These are phyloP conservation scores for Cyaniris semiargus DNA, from an alignment of 2,888 invertebrate genomes.

Conservation along the genomic window DNA sequence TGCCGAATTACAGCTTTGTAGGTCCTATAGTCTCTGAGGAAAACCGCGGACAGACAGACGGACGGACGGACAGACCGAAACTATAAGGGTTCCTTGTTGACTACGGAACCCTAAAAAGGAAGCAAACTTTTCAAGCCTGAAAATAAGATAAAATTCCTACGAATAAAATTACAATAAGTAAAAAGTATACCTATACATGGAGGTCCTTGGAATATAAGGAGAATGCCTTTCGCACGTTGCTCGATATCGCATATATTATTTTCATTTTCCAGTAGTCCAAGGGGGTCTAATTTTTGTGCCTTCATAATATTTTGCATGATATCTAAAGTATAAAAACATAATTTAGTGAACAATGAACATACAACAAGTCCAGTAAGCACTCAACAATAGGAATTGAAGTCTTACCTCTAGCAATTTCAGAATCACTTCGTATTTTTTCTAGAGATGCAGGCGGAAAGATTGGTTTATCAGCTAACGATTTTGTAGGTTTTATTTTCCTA, in stretches of 20 bases:
- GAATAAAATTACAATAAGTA: not conserved
- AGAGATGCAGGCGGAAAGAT: not conserved
- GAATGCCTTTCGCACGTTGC: slow-evolving; percentile 56
- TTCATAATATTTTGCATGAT: slow-evolving; percentile 59
- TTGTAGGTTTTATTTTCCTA: slow-evolving; percentile 14
- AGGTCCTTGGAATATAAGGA: slow-evolving; percentile 67
- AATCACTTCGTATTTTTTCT: not conserved
- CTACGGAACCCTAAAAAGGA: no score
- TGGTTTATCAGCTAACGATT: not conserved
- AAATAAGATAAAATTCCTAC: not conserved
- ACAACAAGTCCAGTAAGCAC: not conserved
- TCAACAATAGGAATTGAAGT: not conserved
- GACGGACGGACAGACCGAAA: no score
- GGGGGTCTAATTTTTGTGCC: slow-evolving; percentile 58
- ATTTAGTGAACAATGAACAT: slow-evolving; percentile 32
- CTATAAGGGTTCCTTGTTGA: no score
- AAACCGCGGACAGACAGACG: no score
- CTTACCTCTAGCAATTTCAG: slow-evolving; percentile 18
- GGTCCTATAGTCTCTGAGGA: no score
- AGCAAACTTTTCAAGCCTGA: not conserved
- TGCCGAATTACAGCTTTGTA: no score
- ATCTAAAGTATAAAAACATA: slow-evolving; percentile 50
- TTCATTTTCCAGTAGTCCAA: slow-evolving; percentile 55
- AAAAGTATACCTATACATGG: slow-evolving; percentile 63
- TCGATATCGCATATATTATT: slow-evolving; percentile 49